A percentile compares a stretch with the other conserved stretches of the same genome.
phyloP scores from a whole-genome alignment of 2,797 vertebrate species.

The Pterois miles region DNA sequence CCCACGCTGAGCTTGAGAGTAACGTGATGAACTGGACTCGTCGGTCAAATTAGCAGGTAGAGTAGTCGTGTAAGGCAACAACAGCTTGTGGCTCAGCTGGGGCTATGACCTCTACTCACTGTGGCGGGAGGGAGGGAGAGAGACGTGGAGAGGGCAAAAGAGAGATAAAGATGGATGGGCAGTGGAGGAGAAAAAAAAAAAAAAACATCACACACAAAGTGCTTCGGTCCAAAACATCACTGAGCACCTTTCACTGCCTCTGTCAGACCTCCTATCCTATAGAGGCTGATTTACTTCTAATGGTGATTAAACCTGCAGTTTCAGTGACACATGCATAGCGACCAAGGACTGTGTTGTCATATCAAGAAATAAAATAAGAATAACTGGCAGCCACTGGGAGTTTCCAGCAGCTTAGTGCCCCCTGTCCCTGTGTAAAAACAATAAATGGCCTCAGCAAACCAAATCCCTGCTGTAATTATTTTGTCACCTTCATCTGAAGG shows the following conservation, averaged over 20 bases:
- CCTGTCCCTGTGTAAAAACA: neutral
- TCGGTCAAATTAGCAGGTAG: slow-evolving; percentile 64
- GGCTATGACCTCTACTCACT: slow-evolving; percentile 77
- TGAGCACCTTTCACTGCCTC: slow-evolving; percentile 2
- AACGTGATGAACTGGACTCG: slow-evolving; percentile 57
- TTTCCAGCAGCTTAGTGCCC: neutral
- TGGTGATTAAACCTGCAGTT: neutral
- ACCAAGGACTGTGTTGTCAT: neutral
- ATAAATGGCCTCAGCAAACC: neutral
- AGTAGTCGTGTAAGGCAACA: slow-evolving; percentile 61
- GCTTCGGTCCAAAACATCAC: slow-evolving; percentile 7
- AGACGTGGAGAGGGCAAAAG: slow-evolving; percentile 48
- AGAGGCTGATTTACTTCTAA: neutral
- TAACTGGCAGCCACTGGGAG: neutral
- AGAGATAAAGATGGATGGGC: slow-evolving; percentile 55
- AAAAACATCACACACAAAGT: neutral
- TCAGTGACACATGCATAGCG: neutral
- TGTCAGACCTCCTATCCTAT: neutral
- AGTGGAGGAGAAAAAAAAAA: slow-evolving; percentile 11
- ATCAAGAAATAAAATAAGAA: neutral
- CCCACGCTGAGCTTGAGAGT: slow-evolving; percentile 25
- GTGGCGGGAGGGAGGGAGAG: slow-evolving; percentile 28
- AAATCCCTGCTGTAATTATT: neutral
- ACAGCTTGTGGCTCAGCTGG: slow-evolving; percentile 84
- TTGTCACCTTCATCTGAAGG: slow-evolving; percentile 10